Evolutionary conservation across 1,140 invertebrate species (phyloP).

Genomic region (Drosophila azteca): DNA sequence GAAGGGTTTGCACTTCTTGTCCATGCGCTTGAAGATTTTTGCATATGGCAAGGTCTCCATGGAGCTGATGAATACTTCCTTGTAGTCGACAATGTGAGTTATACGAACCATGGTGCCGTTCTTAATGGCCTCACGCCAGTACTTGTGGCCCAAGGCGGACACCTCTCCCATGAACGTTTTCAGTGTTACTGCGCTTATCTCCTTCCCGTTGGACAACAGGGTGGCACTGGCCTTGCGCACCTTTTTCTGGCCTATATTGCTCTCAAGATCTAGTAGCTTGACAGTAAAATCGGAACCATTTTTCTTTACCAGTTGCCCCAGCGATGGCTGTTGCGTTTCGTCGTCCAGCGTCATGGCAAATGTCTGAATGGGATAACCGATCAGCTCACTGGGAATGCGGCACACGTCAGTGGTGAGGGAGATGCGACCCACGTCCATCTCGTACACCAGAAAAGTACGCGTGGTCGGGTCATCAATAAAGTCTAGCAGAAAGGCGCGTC

Average conservation of each 20-base stretch:
- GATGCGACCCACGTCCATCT: conserved; percentile 60
- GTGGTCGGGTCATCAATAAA: conserved; percentile 15
- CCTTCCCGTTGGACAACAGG: conserved; percentile 22
- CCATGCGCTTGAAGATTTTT: conserved; percentile 34
- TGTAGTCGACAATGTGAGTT: conserved; percentile 22
- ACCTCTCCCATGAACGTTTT: conserved; percentile 33
- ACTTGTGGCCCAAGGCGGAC: conserved; percentile 40
- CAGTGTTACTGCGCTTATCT: conserved; percentile 22
- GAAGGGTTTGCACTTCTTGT: conserved; percentile 33
- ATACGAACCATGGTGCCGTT: conserved; percentile 39
- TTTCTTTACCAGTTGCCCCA: background rate
- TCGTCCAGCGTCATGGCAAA: conserved; percentile 38
- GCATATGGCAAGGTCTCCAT: conserved; percentile 30
- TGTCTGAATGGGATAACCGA: conserved; percentile 29
- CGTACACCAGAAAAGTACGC: conserved; percentile 51
- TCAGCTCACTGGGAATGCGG: conserved; percentile 46
- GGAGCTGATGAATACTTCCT: conserved; percentile 52
- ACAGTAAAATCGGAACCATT: conserved; percentile 15
- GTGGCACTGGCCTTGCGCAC: conserved; percentile 3
- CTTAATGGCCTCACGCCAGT: conserved; percentile 39
- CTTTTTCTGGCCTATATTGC: background rate
- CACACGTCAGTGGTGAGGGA: conserved; percentile 36
- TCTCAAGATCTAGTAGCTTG: conserved; percentile 21
- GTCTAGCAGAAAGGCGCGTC: conserved; percentile 58
- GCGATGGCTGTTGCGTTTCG: background rate